Conservation (phyloP, 2,113 vertebrate species). For the Coregonus clupeaformis region DNA sequence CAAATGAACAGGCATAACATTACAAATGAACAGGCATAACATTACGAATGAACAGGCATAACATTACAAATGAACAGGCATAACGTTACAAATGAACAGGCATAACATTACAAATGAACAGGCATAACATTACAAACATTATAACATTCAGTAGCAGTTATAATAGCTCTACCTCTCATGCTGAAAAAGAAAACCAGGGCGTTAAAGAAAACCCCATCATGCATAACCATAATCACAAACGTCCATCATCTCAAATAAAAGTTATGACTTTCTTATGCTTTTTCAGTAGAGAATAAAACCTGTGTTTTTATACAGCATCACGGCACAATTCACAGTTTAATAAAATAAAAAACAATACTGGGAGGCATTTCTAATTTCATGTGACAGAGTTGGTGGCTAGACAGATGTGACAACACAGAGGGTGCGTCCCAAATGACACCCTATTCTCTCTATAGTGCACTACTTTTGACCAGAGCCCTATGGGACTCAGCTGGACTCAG, state of each 20-base stretch:
- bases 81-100: too few species aligned
- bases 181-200: slow-evolving; percentile 12
- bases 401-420: slow-evolving; percentile 42
- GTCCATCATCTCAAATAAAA: slow-evolving; percentile 42
- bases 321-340: slow-evolving; percentile 45
- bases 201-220: slow-evolving; percentile 51
- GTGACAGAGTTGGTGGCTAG: slow-evolving; percentile 51
- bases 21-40: too few species aligned
- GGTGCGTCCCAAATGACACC: too few species aligned
- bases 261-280: neutral
- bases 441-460: too few species aligned
- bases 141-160: neutral
- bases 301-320: too few species aligned
- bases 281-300: neutral
- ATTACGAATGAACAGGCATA: too few species aligned
- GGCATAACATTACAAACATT: neutral
- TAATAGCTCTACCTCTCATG: slow-evolving; percentile 8
- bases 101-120: neutral
- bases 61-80: too few species aligned
- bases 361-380: slow-evolving; percentile 60
- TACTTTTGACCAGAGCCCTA: too few species aligned
- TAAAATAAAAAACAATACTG: slow-evolving; percentile 53
- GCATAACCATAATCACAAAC: slow-evolving; percentile 11
- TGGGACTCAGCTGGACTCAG: too few species aligned
- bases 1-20: too few species aligned